These are phyloP conservation scores for Drosophila littoralis DNA, from an alignment of 1,140 invertebrate species.

Conservation along the genomic window DNA sequence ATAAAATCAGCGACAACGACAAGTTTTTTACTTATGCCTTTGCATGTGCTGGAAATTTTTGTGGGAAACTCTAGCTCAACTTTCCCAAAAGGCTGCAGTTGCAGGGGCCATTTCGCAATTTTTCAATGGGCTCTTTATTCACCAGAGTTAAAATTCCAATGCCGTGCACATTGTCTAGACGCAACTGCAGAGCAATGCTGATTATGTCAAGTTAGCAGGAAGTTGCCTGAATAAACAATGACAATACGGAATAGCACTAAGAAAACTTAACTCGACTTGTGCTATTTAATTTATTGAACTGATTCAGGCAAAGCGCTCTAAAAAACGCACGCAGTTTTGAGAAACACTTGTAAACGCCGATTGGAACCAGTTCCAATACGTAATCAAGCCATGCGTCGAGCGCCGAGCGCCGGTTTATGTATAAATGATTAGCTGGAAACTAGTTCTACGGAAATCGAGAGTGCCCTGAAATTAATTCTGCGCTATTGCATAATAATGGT, in stretches of 20 bases:
- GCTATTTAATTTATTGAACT: constrained; percentile 5
- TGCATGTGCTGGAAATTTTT: constrained; percentile 27
- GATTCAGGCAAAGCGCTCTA: neutral
- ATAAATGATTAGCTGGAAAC: constrained; percentile 30
- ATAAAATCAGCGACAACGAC: constrained; percentile 57
- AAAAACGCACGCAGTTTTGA: neutral
- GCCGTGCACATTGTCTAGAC: constrained; percentile 22
- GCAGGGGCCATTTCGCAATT: neutral
- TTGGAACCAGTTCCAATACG: constrained; percentile 55
- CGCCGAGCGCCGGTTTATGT: constrained; percentile 16
- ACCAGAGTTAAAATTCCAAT: constrained; percentile 34
- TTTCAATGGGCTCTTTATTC: constrained; percentile 7
- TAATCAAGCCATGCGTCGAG: constrained; percentile 29
- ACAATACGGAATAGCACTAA: neutral
- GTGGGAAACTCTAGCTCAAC: constrained; percentile 41
- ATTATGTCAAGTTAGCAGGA: constrained; percentile 30
- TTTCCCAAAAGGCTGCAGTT: constrained; percentile 45
- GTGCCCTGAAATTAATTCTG: constrained; percentile 36
- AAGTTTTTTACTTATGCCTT: constrained; percentile 47
- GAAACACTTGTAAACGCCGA: constrained; percentile 26
- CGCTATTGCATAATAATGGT: constrained; percentile 39
- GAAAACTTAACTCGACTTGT: neutral
- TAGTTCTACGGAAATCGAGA: constrained; percentile 65
- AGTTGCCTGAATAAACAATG: constrained; percentile 13
- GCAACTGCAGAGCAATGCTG: neutral